phyloP scores from a whole-genome alignment of 2,888 invertebrate species.

The Brachyopa scutellaris region DNA sequence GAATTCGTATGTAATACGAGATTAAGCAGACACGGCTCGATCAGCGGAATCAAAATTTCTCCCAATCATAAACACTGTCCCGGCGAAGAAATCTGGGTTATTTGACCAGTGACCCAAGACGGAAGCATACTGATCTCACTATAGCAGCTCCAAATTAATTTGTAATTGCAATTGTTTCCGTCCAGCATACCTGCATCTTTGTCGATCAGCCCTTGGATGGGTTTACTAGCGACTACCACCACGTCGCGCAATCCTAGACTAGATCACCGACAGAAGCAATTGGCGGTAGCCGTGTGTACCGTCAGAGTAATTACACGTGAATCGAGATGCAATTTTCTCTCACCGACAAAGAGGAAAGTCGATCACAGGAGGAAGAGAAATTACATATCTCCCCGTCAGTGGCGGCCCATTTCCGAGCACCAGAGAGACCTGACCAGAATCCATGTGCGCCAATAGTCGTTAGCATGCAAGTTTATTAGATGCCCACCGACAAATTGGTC shows the following conservation, averaged over 20 bases:
- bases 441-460: conserved; percentile 1
- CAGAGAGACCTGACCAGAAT: conserved; percentile 23
- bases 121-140: conserved; percentile 25
- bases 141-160: conserved; percentile 1
- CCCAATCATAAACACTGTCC: too few species aligned
- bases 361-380: conserved; percentile 44
- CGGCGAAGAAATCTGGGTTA: conserved; percentile 13
- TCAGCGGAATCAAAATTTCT: too few species aligned
- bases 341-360: conserved; percentile 64
- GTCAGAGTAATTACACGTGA: conserved; percentile 55
- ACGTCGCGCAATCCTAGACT: conserved; percentile 13
- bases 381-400: conserved; percentile 20
- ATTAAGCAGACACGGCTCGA: too few species aligned
- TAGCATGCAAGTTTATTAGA: conserved; percentile 43
- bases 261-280: conserved; percentile 31
- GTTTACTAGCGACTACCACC: background rate
- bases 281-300: conserved; percentile 36
- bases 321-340: conserved; percentile 45
- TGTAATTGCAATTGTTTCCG: conserved; percentile 40
- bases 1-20: too few species aligned
- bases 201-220: conserved; percentile 22
- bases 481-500: conserved; percentile 59
- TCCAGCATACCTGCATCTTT: background rate
- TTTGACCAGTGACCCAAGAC: conserved; percentile 26
- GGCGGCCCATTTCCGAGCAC: conserved; percentile 34